These are phyloP conservation scores for Ethmia dodecea DNA, from an alignment of 2,888 invertebrate genomes.

Conservation along the genomic window DNA sequence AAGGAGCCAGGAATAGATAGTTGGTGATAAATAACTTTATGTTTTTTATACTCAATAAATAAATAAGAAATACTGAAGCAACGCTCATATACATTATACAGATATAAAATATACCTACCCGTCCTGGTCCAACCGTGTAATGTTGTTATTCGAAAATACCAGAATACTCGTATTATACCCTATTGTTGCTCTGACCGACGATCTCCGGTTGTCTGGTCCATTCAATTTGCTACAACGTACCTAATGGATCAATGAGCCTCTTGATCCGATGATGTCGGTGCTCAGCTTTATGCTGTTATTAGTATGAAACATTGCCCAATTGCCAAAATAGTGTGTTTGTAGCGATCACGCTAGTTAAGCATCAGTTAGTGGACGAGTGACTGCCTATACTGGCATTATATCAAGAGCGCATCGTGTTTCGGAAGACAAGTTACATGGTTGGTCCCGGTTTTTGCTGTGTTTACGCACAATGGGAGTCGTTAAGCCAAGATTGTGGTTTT, in stretches of 20 bases:
- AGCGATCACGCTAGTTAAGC: neutral
- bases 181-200: conserved; percentile 44
- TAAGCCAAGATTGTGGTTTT: no score
- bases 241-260: conserved; percentile 30
- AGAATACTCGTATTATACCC: conserved; percentile 42
- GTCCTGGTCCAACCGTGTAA: no score
- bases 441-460: neutral
- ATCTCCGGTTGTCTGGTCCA: conserved; percentile 37
- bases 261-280: conserved; percentile 15
- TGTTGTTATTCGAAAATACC: no score
- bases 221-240: conserved; percentile 45
- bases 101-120: no score
- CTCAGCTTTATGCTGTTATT: neutral
- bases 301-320: neutral
- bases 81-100: no score
- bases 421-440: neutral
- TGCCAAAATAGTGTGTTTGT: neutral
- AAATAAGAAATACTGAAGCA: no score
- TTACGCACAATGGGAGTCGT: no score
- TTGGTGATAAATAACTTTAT: no score
- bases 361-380: neutral
- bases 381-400: neutral
- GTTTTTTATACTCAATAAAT: no score
- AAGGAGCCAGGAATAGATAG: no score
- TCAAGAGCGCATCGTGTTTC: neutral